Percentiles rank a stretch among this genome's conserved stretches.
Conservation (phyloP, 2,113 vertebrate genomes). For the Lamprologus lemairii region DNA sequence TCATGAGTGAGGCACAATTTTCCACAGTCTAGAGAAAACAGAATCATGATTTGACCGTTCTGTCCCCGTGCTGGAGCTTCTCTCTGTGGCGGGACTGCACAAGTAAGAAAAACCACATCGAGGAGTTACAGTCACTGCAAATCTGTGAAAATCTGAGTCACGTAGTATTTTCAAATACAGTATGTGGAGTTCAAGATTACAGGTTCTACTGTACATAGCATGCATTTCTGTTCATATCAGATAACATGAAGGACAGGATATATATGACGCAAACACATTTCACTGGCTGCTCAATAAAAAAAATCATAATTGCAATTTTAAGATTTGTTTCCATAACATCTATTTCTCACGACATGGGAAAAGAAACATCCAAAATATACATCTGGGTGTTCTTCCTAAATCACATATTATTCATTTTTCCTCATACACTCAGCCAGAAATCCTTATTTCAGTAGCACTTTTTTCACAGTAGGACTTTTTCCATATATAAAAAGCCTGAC, state of each 20-base stretch:
- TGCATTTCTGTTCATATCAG: background rate
- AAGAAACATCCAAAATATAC: background rate
- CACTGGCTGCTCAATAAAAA: background rate
- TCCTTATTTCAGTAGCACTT: background rate
- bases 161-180: background rate
- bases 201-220: background rate
- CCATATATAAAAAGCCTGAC: background rate
- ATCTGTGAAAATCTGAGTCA: background rate
- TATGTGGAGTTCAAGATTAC: background rate
- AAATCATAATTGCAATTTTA: background rate
- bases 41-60: background rate
- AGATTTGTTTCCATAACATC: background rate
- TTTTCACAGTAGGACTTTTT: background rate
- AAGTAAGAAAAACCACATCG: background rate
- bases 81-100: background rate
- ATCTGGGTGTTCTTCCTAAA: background rate
- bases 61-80: background rate
- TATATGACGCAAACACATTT: background rate
- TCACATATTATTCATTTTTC: background rate
- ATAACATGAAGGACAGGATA: background rate
- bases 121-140: background rate
- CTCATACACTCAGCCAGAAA: background rate
- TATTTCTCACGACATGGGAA: background rate
- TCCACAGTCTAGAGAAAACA: constrained; percentile 29
- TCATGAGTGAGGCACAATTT: constrained; percentile 47